Evolutionary conservation across 2,888 invertebrate species (phyloP).

Genomic region (Protodeltote pygarga): DNA sequence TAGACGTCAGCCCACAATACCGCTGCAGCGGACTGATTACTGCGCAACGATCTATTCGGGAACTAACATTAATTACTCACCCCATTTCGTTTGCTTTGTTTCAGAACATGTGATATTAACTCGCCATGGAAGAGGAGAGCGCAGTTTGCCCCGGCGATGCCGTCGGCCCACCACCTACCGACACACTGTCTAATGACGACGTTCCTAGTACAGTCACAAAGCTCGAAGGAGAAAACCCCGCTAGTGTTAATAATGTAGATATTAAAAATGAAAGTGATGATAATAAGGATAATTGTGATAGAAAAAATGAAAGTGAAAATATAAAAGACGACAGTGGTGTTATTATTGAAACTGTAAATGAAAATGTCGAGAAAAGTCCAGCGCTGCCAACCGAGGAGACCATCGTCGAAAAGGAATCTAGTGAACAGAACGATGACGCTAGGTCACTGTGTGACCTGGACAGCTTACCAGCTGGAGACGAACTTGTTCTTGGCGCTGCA

Average conservation of each 20-base stretch:
- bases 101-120: slow-evolving; percentile 80
- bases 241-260: slow-evolving; percentile 45
- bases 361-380: slow-evolving; percentile 53
- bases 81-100: slow-evolving; percentile 64
- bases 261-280: slow-evolving; percentile 55
- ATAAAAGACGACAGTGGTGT: slow-evolving; percentile 54
- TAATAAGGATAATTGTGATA: slow-evolving; percentile 49
- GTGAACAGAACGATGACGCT: slow-evolving; percentile 77
- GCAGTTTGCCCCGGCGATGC: slow-evolving; percentile 58
- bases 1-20: slow-evolving; percentile 59
- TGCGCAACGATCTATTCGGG: slow-evolving; percentile 42
- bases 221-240: slow-evolving; percentile 50
- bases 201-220: slow-evolving; percentile 52
- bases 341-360: slow-evolving; percentile 54
- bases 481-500: slow-evolving; percentile 82
- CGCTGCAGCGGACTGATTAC: slow-evolving; percentile 65
- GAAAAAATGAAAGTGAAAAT: slow-evolving; percentile 58
- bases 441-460: slow-evolving; percentile 77
- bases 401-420: slow-evolving; percentile 66
- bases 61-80: slow-evolving; percentile 38
- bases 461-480: slow-evolving; percentile 79
- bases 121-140: slow-evolving; percentile 75
- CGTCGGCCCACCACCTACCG: slow-evolving; percentile 52
- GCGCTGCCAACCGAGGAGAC: slow-evolving; percentile 59
- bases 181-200: slow-evolving; percentile 54